These are phyloP conservation scores for Zaprionus inermis DNA, from an alignment of 1,140 invertebrate genomes.

Conservation along the genomic window DNA sequence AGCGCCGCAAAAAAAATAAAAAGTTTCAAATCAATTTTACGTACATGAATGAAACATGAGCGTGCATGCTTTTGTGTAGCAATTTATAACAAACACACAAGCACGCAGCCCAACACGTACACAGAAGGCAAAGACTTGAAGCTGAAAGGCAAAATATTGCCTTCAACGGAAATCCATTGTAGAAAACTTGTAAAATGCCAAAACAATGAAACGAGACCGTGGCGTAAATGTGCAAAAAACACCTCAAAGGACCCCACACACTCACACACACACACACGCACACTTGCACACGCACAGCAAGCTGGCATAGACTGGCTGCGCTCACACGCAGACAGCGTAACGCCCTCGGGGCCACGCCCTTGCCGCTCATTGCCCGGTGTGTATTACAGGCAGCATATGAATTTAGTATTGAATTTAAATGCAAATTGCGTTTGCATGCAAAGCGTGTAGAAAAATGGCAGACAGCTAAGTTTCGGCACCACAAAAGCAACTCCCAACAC, in stretches of 20 bases:
- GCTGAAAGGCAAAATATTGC: conserved; percentile 52
- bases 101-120: conserved; percentile 4
- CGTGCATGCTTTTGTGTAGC: conserved; percentile 69
- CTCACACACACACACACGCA: conserved; percentile 11
- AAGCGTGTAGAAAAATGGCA: conserved; percentile 72
- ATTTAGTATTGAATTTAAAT: conserved; percentile 82
- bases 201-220: conserved; percentile 57
- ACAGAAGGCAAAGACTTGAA: conserved; percentile 25
- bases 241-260: conserved; percentile 43
- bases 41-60: conserved; percentile 81
- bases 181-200: conserved; percentile 78
- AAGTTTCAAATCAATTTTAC: conserved; percentile 79
- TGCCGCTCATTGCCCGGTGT: conserved; percentile 50
- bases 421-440: conserved; percentile 81
- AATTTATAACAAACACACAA: conserved; percentile 65
- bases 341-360: conserved; percentile 31
- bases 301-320: neutral
- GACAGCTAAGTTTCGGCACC: conserved; percentile 38
- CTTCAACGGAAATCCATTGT: conserved; percentile 75
- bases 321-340: conserved; percentile 29
- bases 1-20: neutral
- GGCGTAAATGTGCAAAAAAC: conserved; percentile 45
- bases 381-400: conserved; percentile 78
- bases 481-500: conserved; percentile 6
- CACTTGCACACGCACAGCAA: conserved; percentile 12